Conservation (phyloP, 2,113 vertebrate species). For the Onychorhynchus coronatus region DNA sequence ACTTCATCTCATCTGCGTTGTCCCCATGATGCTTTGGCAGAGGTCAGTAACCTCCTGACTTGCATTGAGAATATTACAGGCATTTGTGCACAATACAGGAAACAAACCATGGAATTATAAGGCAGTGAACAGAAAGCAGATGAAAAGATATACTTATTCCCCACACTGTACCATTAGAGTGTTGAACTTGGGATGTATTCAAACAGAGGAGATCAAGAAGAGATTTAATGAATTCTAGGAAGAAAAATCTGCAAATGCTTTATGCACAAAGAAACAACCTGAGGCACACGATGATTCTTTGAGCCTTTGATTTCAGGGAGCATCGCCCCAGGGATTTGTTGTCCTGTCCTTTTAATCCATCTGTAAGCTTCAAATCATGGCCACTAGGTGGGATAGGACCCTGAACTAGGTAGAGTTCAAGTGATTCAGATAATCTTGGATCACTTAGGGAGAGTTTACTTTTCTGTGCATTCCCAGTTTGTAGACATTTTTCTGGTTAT, state of each 20-base stretch:
- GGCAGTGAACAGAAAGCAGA: neutral
- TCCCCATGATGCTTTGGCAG: neutral
- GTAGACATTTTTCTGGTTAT: neutral
- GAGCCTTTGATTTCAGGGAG: neutral
- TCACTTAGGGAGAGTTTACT: neutral
- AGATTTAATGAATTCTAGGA: neutral
- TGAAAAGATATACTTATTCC: neutral
- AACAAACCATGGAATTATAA: neutral
- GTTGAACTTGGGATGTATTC: neutral
- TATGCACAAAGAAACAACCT: neutral
- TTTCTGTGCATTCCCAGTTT: neutral
- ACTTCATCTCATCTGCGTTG: neutral
- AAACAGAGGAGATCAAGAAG: neutral
- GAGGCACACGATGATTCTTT: neutral
- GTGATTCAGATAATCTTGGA: neutral
- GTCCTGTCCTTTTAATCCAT: neutral
- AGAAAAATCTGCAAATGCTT: neutral
- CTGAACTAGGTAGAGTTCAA: neutral
- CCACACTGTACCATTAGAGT: neutral
- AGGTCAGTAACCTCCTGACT: neutral
- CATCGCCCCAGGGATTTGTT: neutral
- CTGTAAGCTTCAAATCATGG: neutral
- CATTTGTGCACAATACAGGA: neutral
- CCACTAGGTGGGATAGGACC: neutral
- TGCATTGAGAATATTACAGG: neutral